Evolutionary conservation across 1,140 invertebrate genomes (phyloP), one percentile per base, ranked within the genome.

Genomic region (Pseudomyrmex flavicornis): DNA sequence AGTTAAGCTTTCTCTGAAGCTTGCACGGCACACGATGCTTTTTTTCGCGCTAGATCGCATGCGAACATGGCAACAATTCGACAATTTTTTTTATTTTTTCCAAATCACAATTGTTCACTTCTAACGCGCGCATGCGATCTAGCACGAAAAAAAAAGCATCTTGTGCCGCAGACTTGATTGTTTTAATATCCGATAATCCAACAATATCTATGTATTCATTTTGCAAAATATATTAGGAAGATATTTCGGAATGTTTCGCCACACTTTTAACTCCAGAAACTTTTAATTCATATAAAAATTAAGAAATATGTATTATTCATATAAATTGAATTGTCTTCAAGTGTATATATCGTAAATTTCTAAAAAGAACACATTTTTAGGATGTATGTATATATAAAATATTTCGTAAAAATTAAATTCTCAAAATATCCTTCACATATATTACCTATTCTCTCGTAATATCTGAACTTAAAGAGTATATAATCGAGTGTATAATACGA

Each of bases 181-280:
- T 35, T 35, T 58, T 79, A 15, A 69, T 50, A 52, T 59, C 5
- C 12, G 56, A 68, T 68, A 46, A 79, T 69, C 8, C 1, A 7
- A 79, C 17, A 0, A 58, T 48, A 79, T 4, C 66, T 17, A 26
- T 26, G 26, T 26, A 26, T 26, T 26, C 2, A 17, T 48, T 3
- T 44, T 35, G 35, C 7, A 35, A 77, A 68, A 68, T 56, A 20
- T 26, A 26, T 79, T 58, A 56, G 13, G 17, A 7, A 63, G 5
- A 76, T 54, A 58, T 26, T 56, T 70, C 70, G 76, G 76, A 79
- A 79, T 79, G 65, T 70, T n/a, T 79, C 15, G 54, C 22, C 4
- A 20, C 4, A 20, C 44, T 69, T 48, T 66, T 63, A 54, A 68
- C 54, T 75, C 50, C 56, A 50, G 17, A 17, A 20, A 20, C 12